A percentile compares a stretch with the other conserved stretches of the same genome.
These are phyloP conservation scores for Pectinophora gossypiella DNA, from an alignment of 1,140 invertebrate genomes.

Conservation along the genomic window DNA sequence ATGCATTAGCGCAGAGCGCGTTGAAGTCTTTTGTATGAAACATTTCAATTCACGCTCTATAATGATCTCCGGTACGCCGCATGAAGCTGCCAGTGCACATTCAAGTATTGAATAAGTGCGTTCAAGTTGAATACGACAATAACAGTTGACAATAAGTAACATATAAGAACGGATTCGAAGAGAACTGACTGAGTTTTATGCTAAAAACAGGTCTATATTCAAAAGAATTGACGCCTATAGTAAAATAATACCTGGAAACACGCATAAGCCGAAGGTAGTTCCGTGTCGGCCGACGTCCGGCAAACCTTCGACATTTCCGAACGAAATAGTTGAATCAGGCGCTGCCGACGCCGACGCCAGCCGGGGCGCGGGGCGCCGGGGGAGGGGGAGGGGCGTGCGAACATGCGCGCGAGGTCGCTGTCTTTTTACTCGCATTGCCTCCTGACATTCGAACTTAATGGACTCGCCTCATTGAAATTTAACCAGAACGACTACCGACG, in stretches of 20 bases:
- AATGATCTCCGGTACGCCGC: too few relatives aligned
- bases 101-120: too few relatives aligned
- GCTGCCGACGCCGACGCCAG: slow-evolving; percentile 9
- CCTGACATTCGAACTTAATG: slow-evolving; percentile 69
- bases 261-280: slow-evolving; percentile 62
- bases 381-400: slow-evolving; percentile 43
- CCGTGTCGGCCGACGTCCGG: slow-evolving; percentile 67
- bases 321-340: slow-evolving; percentile 47
- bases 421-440: slow-evolving; percentile 65
- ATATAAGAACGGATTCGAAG: too few relatives aligned
- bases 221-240: background rate
- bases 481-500: slow-evolving; percentile 55
- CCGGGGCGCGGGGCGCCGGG: background rate
- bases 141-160: too few relatives aligned
- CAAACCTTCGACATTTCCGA: slow-evolving; percentile 71
- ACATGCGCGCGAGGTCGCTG: slow-evolving; percentile 54
- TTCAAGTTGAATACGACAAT: too few relatives aligned
- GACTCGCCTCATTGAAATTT: slow-evolving; percentile 64
- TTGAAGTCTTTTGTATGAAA: slow-evolving; percentile 27
- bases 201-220: slow-evolving; percentile 16
- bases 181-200: too few relatives aligned
- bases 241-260: slow-evolving; percentile 59
- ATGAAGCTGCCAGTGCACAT: too few relatives aligned
- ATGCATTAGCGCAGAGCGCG: slow-evolving; percentile 6
- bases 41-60: background rate